Percentiles rank a stretch among this genome's conserved stretches.
Conservation (phyloP, 1,140 invertebrate species). For the Drosophila athabasca region DNA sequence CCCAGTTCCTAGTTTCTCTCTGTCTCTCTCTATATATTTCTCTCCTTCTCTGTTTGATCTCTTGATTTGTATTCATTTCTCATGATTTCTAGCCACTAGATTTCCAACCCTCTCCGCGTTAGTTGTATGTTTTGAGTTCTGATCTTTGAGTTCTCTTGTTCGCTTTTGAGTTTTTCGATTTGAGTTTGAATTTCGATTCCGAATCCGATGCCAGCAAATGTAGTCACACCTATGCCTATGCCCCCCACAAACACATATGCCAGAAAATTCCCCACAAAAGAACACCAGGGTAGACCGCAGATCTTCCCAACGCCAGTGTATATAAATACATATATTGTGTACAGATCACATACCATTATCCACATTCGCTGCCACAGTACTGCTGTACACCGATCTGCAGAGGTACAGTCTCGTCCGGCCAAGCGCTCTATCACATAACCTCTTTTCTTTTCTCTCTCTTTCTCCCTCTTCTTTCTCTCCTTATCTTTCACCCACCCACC, state of each 20-base stretch:
- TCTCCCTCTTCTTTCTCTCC: conserved; percentile 12
- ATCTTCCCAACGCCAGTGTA: no score
- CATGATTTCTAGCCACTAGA: conserved; percentile 17
- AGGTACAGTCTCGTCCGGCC: conserved; percentile 19
- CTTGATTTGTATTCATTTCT: conserved; percentile 14
- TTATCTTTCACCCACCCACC: conserved; percentile 10
- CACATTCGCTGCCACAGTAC: no score
- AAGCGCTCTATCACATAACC: conserved; percentile 10
- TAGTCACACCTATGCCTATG: conserved; percentile 30
- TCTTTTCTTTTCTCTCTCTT: conserved; percentile 10
- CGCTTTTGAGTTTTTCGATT: conserved; percentile 29
- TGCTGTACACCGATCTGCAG: no score
- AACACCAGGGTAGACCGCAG: neutral
- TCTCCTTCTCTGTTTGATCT: conserved; percentile 7
- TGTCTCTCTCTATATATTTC: no score
- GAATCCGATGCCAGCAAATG: conserved; percentile 46
- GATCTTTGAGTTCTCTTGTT: conserved; percentile 11
- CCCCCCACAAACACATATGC: conserved; percentile 18
- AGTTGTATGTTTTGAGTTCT: conserved; percentile 26
- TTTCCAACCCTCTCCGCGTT: conserved; percentile 9
- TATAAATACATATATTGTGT: no score
- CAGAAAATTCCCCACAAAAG: neutral
- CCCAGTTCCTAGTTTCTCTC: conserved; percentile 34
- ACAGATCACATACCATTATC: no score
- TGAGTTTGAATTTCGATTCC: conserved; percentile 27